These are phyloP conservation scores for Ryuthela nishihirai DNA, from an alignment of 2,888 invertebrate species.

Conservation along the genomic window DNA sequence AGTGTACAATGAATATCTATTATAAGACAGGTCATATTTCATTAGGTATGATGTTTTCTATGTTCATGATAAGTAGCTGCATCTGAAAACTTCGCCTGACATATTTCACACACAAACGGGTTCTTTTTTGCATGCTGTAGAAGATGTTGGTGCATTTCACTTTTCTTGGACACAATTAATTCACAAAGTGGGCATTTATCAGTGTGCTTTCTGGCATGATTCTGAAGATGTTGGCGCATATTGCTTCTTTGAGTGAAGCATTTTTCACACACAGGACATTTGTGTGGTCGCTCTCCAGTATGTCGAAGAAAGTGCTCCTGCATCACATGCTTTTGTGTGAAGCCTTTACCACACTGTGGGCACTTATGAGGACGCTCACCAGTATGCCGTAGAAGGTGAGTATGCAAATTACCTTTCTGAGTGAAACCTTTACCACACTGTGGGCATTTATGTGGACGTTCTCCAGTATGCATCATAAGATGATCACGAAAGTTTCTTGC, in stretches of 20 bases:
- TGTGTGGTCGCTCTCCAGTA: conserved; percentile 20
- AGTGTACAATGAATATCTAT: no score
- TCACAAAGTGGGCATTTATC: no score
- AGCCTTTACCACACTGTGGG: conserved; percentile 19
- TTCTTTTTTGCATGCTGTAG: no score
- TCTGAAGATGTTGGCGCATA: conserved; percentile 17
- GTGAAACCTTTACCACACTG: conserved; percentile 28
- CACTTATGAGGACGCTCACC: conserved; percentile 24
- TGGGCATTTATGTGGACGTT: conserved; percentile 18
- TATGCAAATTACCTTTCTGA: conserved; percentile 17
- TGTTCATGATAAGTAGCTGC: no score
- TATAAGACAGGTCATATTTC: no score
- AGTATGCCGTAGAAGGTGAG: conserved; percentile 23
- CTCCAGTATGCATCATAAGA: conserved; percentile 28
- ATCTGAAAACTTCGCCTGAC: no score
- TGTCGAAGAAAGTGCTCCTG: conserved; percentile 23
- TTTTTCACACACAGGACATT: conserved; percentile 22
- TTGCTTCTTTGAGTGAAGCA: conserved; percentile 28
- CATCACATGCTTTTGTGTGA: conserved; percentile 24
- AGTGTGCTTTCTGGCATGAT: no score
- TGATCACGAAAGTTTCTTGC: conserved; percentile 26
- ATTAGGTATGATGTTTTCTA: no score
- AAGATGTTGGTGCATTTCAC: no score
- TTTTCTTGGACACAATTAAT: no score
- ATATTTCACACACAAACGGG: no score